Base-by-base conservation (phyloP, 2,113 vertebrate genomes). In the Heterotilapia buettikoferi region DNA sequence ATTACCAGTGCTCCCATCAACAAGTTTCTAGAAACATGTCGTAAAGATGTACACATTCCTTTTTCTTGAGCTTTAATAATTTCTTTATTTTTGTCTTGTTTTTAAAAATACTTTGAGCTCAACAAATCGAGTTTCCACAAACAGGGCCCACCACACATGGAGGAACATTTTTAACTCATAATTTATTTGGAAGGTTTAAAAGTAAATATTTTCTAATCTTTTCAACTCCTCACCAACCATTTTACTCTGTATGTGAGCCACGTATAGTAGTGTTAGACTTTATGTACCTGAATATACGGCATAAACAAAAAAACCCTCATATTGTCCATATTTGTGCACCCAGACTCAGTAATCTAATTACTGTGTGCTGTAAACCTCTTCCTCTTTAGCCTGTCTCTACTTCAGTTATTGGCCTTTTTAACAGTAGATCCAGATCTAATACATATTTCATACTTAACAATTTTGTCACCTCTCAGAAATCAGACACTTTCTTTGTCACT, bases 131-230 rank as follows among this genome's bases (percentile, higher is more conserved):
- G 68, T 43, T 26, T 26, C 5, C 38, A 10, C 68, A 18, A 6
- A 18, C 24, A 18, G 13, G 3, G 3, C 40, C 1, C 24, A 0
- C 24, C 40, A 45, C 13, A 26, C 43, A 47, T 18, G 14, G 0
- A 29, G 40, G 3, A 47, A 4, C 14, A 47, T 45, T 19, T 47
- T 26, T 29, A 76, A 19, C 40, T 76, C 29, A 1, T 0, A 29
- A 76, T 47, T 76, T 45, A 45, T 73, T 18, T 73, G n/a, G 8
- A 73, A 73, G 5, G 43, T 73, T 68, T 73, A 73, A 26, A 73
- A 45, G 8, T 29, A 18, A 73, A 18, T 47, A 29, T 45, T 73
- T 47, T 26, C 14, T 18, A 45, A 45, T 73, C 8, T 29, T 73
- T 45, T 45, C 40, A 43, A 2, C 13, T 45, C 68, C 40, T 26